These are phyloP conservation scores for Psettodes erumei DNA, from an alignment of 2,113 vertebrate species.

Conservation along the genomic window DNA sequence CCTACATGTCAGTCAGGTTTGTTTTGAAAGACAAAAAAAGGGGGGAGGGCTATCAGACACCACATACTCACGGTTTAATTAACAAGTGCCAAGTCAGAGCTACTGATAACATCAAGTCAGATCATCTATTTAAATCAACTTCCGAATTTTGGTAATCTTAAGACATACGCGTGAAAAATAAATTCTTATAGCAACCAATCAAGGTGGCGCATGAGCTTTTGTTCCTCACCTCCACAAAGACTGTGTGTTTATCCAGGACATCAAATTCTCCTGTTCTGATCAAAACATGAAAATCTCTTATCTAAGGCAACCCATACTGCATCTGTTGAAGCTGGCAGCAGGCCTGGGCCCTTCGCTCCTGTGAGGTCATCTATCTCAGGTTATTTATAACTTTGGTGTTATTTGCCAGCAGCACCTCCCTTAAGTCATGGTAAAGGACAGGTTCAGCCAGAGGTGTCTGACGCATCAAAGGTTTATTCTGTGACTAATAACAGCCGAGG, in stretches of 20 bases:
- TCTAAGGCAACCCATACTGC: background rate
- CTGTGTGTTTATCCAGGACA: background rate
- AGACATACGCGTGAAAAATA: background rate
- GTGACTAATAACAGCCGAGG: background rate
- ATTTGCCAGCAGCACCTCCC: slow-evolving; percentile 18
- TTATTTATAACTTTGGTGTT: slow-evolving; percentile 65
- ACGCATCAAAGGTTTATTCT: slow-evolving; percentile 22
- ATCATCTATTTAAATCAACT: background rate
- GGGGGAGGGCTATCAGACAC: slow-evolving; percentile 41
- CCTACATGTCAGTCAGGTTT: slow-evolving; percentile 70
- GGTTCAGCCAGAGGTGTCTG: slow-evolving; percentile 52
- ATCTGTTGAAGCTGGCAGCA: background rate
- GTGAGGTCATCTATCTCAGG: slow-evolving; percentile 42
- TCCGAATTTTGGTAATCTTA: background rate
- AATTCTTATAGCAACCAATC: background rate
- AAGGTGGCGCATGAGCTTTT: background rate
- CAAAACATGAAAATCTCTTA: background rate
- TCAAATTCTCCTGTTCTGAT: background rate
- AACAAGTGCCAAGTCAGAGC: slow-evolving; percentile 27
- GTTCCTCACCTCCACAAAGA: background rate
- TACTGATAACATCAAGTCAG: background rate
- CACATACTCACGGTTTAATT: background rate
- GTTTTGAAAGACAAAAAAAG: slow-evolving; percentile 65
- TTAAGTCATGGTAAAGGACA: slow-evolving; percentile 27
- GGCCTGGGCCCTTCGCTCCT: slow-evolving; percentile 7